Percentiles rank a stretch among this genome's conserved stretches.
These are phyloP conservation scores for Anthonomus grandis DNA, from an alignment of 1,140 invertebrate genomes.

Conservation along the genomic window DNA sequence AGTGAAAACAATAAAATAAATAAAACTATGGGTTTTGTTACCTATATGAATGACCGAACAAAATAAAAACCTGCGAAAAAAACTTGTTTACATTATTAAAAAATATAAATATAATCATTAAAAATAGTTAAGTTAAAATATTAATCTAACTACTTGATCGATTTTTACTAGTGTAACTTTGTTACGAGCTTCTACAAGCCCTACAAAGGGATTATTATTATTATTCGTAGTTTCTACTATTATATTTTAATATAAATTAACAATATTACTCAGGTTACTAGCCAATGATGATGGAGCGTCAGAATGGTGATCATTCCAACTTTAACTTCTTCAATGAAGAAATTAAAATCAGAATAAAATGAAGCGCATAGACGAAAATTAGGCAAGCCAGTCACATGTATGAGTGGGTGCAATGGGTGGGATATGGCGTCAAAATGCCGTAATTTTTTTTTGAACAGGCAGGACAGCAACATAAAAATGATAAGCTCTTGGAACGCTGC, in stretches of 20 bases:
- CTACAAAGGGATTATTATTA: background rate
- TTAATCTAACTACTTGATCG: no score
- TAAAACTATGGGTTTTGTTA: slow-evolving; percentile 34
- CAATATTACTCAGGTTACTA: slow-evolving; percentile 4
- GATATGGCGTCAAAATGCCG: slow-evolving; percentile 38
- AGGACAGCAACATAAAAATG: slow-evolving; percentile 45
- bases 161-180: no score
- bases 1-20: slow-evolving; percentile 30
- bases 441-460: slow-evolving; percentile 30
- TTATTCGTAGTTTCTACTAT: slow-evolving; percentile 2
- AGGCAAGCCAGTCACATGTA: slow-evolving; percentile 31
- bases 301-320: slow-evolving; percentile 8
- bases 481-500: slow-evolving; percentile 35
- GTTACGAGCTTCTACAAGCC: background rate
- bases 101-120: background rate
- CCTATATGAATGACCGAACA: slow-evolving; percentile 32
- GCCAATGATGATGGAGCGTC: slow-evolving; percentile 28
- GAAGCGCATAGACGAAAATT: slow-evolving; percentile 18
- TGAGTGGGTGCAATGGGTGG: slow-evolving; percentile 21
- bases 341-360: slow-evolving; percentile 18
- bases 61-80: slow-evolving; percentile 41
- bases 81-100: slow-evolving; percentile 15
- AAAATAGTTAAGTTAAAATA: no score
- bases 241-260: background rate
- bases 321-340: slow-evolving; percentile 2